These are phyloP conservation scores for Drosophila parthenogenetica DNA, from an alignment of 2,888 invertebrate genomes.

Conservation along the genomic window DNA sequence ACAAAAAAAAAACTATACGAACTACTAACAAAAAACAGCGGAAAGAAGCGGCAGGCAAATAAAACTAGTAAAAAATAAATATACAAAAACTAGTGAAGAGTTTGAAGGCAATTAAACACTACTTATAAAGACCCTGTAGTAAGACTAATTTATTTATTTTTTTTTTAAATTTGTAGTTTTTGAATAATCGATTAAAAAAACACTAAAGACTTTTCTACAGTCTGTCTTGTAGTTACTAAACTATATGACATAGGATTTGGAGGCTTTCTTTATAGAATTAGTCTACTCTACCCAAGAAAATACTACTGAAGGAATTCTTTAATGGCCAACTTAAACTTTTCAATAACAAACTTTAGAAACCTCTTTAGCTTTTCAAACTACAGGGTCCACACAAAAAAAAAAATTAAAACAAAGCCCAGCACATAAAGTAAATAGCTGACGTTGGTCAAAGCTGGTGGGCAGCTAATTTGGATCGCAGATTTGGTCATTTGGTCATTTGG, in stretches of 20 bases:
- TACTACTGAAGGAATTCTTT: too few species aligned
- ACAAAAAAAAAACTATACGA: constrained; percentile 1
- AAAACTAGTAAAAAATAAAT: background rate
- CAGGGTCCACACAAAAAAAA: background rate
- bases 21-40: background rate
- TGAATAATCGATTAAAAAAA: too few species aligned
- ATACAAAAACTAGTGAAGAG: background rate
- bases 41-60: background rate
- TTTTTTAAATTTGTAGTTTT: too few species aligned
- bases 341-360: too few species aligned
- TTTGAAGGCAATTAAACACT: constrained; percentile 51
- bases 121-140: background rate
- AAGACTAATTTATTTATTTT: background rate
- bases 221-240: too few species aligned
- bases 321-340: too few species aligned
- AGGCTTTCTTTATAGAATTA: too few species aligned
- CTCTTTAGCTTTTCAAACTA: background rate
- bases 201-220: too few species aligned
- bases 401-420: background rate
- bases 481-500: constrained; percentile 75
- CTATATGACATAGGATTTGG: too few species aligned
- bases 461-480: constrained; percentile 72
- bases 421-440: constrained; percentile 17
- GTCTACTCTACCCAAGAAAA: too few species aligned
- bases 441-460: constrained; percentile 58